Evolutionary conservation across 2,888 invertebrate species (phyloP), one percentile per base, ranked within the genome.

Genomic region (Plebejus anna): DNA sequence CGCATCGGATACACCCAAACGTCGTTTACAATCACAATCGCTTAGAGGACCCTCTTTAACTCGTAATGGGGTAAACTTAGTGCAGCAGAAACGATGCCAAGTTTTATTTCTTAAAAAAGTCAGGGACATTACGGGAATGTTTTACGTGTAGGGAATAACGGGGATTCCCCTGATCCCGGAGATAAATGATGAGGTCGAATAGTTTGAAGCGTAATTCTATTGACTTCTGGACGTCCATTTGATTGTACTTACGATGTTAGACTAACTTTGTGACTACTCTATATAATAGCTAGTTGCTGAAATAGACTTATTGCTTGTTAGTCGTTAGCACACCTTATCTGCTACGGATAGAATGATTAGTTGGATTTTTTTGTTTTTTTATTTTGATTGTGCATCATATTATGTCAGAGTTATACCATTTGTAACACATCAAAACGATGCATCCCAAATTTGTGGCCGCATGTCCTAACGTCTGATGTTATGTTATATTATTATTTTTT

Each of bases 101-200:
- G 85, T 87, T 87, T 87, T 86, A 86, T 87, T 87, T 86, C 87
- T 86, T 86, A 82, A 83, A 87, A 88, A 87, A 84, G 84, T 83
- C 84, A 83, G 83, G 81, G 84, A 85, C 86, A 85, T 87, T 86
- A 87, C 84, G 82, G 83, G 84, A 85, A 85, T 85, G 76, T 79
- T 76, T 79, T 81, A 88, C 87, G 88, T 88, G 88, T 81, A 81
- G 78, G 75, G 87, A 86, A 86, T 88, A 78, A 78, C 79, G 78
- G 81, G 79, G 76, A 79, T 77, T 77, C 32, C 71, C 55, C 13
- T 42, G 76, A 76, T 72, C 76, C 76, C 42, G 42, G 59, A 73
- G 73, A 73, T 73, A 73, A 73, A 73, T 51, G 73, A 73, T 73
- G 73, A 47, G 51, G 51, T 73, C 16, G 73, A 55, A 73, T 51